Evolutionary conservation across 2,888 invertebrate genomes (phyloP).

Genomic region (Caenorhabditis sinica): DNA sequence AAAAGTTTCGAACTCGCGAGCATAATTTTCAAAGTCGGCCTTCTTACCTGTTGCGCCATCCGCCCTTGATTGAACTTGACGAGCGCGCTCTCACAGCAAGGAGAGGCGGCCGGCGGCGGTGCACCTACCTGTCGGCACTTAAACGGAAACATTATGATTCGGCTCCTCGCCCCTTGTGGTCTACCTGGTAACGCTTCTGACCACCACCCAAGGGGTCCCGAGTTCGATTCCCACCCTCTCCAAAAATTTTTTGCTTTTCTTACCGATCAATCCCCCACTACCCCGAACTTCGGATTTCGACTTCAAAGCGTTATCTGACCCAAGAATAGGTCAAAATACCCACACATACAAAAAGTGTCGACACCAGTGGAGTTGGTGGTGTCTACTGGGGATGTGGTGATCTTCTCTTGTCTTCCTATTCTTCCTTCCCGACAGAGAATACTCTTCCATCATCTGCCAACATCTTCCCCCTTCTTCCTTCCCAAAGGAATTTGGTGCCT

Average conservation of each 20-base stretch:
- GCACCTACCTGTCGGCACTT: too few relatives aligned
- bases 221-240: too few relatives aligned
- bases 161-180: too few relatives aligned
- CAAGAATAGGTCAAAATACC: neutral
- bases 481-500: constrained; percentile 52
- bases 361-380: neutral
- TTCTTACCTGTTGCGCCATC: neutral
- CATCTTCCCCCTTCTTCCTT: constrained; percentile 28
- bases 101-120: too few relatives aligned
- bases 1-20: neutral
- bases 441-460: constrained; percentile 47
- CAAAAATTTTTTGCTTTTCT: neutral
- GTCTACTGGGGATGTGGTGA: neutral
- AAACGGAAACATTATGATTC: too few relatives aligned
- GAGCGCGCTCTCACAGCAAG: too few relatives aligned
- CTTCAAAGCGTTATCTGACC: neutral
- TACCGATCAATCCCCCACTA: neutral
- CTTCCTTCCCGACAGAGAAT: neutral
- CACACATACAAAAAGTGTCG: constrained; percentile 21
- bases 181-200: too few relatives aligned
- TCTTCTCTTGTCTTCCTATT: constrained; percentile 1
- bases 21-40: neutral
- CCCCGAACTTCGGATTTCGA: too few relatives aligned
- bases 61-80: too few relatives aligned
- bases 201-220: too few relatives aligned